phyloP scores from a whole-genome alignment of 2,888 invertebrate genomes.

The Nomada ferruginata region DNA sequence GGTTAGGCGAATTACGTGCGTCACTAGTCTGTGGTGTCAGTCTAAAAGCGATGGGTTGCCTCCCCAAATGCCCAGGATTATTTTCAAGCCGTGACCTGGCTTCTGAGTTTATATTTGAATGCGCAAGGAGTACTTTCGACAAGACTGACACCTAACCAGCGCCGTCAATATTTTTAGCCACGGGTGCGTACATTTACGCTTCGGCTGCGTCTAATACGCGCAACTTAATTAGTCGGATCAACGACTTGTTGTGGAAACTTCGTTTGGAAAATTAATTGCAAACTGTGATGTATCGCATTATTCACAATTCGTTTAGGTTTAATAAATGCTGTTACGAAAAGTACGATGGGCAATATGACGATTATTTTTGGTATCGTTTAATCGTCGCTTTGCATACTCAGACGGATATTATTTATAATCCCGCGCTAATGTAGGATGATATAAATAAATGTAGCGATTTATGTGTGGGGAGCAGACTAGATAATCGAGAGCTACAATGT shows the following conservation, averaged over 20 bases:
- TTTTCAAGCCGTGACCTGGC: conserved; percentile 77
- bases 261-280: too few relatives aligned
- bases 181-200: conserved; percentile 56
- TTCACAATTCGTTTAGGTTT: too few relatives aligned
- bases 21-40: conserved; percentile 59
- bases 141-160: conserved; percentile 41
- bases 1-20: conserved; percentile 55
- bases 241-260: too few relatives aligned
- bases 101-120: conserved; percentile 70
- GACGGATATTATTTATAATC: too few relatives aligned
- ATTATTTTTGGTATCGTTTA: too few relatives aligned
- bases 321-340: too few relatives aligned
- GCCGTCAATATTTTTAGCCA: conserved; percentile 62
- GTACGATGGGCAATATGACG: too few relatives aligned
- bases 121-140: conserved; percentile 56
- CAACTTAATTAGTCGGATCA: background rate
- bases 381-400: too few relatives aligned
- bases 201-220: background rate
- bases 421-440: background rate
- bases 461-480: too few relatives aligned
- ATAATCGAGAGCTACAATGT: too few relatives aligned
- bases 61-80: conserved; percentile 73
- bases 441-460: background rate
- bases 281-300: too few relatives aligned
- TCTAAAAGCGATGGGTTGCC: conserved; percentile 64